Base-by-base conservation (phyloP, 2,113 vertebrate species). In the Otolemur garnettii region DNA sequence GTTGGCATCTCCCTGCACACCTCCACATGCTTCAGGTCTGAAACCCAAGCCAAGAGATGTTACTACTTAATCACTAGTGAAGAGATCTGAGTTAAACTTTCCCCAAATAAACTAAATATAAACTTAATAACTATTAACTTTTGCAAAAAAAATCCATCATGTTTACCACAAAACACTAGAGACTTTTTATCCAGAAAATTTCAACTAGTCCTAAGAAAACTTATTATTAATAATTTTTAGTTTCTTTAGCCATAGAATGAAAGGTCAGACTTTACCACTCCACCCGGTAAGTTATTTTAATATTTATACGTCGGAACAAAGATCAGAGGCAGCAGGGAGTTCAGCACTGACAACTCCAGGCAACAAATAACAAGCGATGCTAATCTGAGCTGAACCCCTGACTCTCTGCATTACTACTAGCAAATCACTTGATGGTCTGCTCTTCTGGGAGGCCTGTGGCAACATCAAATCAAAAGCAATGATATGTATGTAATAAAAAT, bases 351-450 rank as follows among this genome's bases (percentile, higher is more conserved):
- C 77, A 92, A 87, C 38, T 59, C 60, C 60, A 38, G 82, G 57
- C 50, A 79, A n/a, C 7, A 35, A n/a, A 45, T 19, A 79, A 71
- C 1, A 24, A 1, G 5, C 4, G 78, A 97, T 3, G 26, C 10
- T 96, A 94, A 97, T 78, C 13, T n/a, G 42, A 94, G 81, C 8
- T 53, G 88, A 97, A 57, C 24, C 14, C 18, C 78, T 96, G 96
- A 93, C 96, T 93, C 22, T 62, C 84, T 33, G 33, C 11, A 84
- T 97, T 71, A 79, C 38, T 17, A 22, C 13, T 71, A 24, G 22
- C 74, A 87, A 53, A 89, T 57, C 35, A 81, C 8, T 33, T 1
- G 45, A 55, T 4, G 53, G 0, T 9, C 4, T 19, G 21, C 21
- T 77, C 33, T 95, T 35, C 26, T 35, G 33, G 66, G 74, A 87